Base-by-base conservation (phyloP, 2,797 vertebrate species). In the Microctenopoma lineatum region DNA sequence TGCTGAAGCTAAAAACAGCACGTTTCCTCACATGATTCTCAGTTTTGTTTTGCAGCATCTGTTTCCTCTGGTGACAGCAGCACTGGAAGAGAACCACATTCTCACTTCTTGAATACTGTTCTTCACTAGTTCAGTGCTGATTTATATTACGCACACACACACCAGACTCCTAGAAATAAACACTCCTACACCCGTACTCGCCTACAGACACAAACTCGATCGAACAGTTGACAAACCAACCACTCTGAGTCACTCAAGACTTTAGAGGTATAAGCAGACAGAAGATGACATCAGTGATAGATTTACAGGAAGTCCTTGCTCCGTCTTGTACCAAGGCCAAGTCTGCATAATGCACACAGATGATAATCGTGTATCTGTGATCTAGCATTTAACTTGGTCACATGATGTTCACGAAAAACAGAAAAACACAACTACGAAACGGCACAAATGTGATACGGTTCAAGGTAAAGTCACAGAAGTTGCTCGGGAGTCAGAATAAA, bases 31-130 rank as follows among this genome's bases (percentile, higher is more conserved):
- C 65, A 48, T 64, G 47, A 81, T 48, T 85, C 70, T 84, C 75
- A 46, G 67, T 83, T 89, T 88, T 81, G 77, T 77, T 88, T 78
- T 46, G 63, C 65, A 79, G 73, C 90, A 92, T 93, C 90, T 92
- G 91, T 92, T 92, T 94, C 92, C 92, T 92, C 77, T 77, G 59
- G 29, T 54, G 67, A 68, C 60, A 51, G 50, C n/a, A 4, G 53
- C 21, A 11, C 77, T 66, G 52, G 58, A 81, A 80, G 81, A 79
- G 71, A 75, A 73, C 73, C 66, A 67, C 54, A 70, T 67, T 89
- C 81, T 92, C 89, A 87, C 82, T 86, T 90, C 90, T 87, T 66
- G 66, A 86, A 87, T n/a, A 46, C 73, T 60, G 26, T 71, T 88
- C 83, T 88, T 73, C 56, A 65, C 50, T 39, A 32, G 56, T 53